Conservation (phyloP, 2,113 vertebrate genomes). For the Dasyornis broadbenti region DNA sequence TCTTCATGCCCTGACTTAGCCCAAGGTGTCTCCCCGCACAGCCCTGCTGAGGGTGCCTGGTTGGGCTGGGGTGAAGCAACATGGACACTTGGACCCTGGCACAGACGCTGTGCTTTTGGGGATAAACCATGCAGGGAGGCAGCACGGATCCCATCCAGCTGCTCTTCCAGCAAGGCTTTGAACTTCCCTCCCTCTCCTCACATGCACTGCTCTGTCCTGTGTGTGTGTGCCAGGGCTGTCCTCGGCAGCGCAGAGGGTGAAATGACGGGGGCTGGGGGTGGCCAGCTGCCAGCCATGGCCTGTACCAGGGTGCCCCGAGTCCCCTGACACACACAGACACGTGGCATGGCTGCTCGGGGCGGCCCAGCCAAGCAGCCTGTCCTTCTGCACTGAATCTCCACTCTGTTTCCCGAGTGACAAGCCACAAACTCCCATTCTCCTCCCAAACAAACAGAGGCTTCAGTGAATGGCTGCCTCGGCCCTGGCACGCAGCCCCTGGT, state of each 20-base stretch:
- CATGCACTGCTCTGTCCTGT: rapidly evolving
- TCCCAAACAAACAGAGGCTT: conserved; percentile 72
- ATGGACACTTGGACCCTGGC: not conserved
- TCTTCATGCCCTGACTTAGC: not conserved
- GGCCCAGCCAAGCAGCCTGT: not conserved
- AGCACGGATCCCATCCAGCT: not conserved
- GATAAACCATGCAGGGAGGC: not conserved
- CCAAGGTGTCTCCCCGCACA: not conserved
- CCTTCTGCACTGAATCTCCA: conserved; percentile 62
- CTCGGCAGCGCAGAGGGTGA: not conserved
- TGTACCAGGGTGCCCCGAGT: conserved; percentile 59
- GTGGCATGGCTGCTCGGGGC: not conserved
- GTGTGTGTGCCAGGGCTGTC: not conserved
- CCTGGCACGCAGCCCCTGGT: not conserved
- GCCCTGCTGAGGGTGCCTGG: not conserved
- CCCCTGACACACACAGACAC: not conserved
- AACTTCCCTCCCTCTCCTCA: not conserved
- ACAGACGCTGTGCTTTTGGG: not conserved
- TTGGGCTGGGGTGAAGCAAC: not conserved
- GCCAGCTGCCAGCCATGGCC: not conserved
- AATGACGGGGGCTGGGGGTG: not conserved
- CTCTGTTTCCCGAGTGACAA: conserved; percentile 66
- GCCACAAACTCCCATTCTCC: conserved; percentile 75
- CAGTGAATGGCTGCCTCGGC: conserved; percentile 39
- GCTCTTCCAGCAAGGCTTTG: not conserved